A percentile compares a stretch with the other conserved stretches of the same genome.
Conservation (phyloP, 1,140 invertebrate species). For the Proales similis region DNA sequence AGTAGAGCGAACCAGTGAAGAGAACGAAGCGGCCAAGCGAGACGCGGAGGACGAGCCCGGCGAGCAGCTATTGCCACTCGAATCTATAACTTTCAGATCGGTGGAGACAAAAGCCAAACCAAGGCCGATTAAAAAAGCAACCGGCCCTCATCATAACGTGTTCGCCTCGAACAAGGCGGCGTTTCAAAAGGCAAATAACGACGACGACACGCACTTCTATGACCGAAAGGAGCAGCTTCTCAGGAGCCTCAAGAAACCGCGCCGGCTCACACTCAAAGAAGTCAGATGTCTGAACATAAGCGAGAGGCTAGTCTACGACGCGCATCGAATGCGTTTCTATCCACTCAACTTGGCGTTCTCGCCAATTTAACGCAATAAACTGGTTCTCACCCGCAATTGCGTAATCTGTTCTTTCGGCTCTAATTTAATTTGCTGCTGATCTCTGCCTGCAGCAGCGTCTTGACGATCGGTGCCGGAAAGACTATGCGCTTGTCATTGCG, state of each 20-base stretch:
- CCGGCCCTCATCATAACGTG: neutral
- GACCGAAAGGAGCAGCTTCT: constrained; percentile 12
- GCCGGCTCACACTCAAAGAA: constrained; percentile 7
- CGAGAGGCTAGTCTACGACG: constrained; percentile 10
- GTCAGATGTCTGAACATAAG: neutral
- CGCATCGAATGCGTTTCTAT: constrained; percentile 9
- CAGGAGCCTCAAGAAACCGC: neutral
- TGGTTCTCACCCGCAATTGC: neutral
- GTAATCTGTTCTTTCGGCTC: neutral
- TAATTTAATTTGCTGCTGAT: neutral
- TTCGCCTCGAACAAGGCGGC: neutral
- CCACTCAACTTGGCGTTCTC: neutral
- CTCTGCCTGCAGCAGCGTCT: neutral
- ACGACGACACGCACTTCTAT: no score
- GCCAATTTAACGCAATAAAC: constrained; percentile 6
- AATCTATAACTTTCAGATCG: neutral
- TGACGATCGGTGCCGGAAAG: neutral
- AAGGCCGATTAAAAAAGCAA: neutral
- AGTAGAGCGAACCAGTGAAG: no score
- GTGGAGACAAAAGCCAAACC: neutral
- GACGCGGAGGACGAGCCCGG: no score
- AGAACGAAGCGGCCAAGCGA: no score
- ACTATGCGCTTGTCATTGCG: neutral
- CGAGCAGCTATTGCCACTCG: neutral
- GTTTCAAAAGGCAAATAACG: neutral